Conservation (phyloP, 2,888 invertebrate species). For the Pemphredon lugubris region DNA sequence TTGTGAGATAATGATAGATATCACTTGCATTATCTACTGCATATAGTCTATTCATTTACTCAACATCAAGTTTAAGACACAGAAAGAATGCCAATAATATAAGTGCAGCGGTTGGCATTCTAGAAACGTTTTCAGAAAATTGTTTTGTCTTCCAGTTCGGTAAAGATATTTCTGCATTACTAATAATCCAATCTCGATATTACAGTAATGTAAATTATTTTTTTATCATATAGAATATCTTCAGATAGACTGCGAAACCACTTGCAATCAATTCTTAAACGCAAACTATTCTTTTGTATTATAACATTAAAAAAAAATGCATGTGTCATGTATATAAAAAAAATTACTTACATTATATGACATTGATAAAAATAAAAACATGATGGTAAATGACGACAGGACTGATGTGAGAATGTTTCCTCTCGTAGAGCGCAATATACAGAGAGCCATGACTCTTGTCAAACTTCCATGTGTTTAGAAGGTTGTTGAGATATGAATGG, state of each 20-base stretch:
- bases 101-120: constrained; percentile 43
- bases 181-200: constrained; percentile 44
- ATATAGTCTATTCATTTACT: constrained; percentile 49
- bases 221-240: constrained; percentile 49
- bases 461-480: constrained; percentile 92
- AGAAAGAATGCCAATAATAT: constrained; percentile 55
- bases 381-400: constrained; percentile 62
- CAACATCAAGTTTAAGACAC: constrained; percentile 58
- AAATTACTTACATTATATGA: constrained; percentile 77
- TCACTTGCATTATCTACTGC: constrained; percentile 49
- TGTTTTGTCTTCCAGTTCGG: constrained; percentile 25
- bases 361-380: constrained; percentile 71
- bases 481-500: constrained; percentile 93
- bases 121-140: constrained; percentile 36
- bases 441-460: constrained; percentile 79
- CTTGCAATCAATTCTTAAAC: constrained; percentile 45
- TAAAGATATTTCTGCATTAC: constrained; percentile 38
- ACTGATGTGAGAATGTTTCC: constrained; percentile 54
- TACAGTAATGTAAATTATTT: constrained; percentile 59
- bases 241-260: constrained; percentile 48
- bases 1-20: constrained; percentile 43
- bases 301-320: constrained; percentile 51
- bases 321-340: constrained; percentile 52
- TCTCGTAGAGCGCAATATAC: constrained; percentile 57
- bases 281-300: constrained; percentile 46